Conservation (phyloP, 53 echinoderm and acorn worm species). For the Mesocentrotus franciscanus region DNA sequence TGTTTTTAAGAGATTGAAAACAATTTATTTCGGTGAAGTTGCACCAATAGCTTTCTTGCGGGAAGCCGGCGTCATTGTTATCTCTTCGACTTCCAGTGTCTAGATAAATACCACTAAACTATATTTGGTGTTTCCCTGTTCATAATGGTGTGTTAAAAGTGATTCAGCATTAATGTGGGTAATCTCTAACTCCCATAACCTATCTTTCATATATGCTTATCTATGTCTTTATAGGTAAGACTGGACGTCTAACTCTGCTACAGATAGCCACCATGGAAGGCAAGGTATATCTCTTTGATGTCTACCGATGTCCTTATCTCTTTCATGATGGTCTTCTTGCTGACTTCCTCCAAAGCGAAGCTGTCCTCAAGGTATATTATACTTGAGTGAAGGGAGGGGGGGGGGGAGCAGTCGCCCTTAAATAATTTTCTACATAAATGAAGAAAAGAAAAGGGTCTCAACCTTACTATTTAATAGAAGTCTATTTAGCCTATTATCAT, state of each 20-base stretch:
- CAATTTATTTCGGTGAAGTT: too few species aligned
- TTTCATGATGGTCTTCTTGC: conserved; percentile 46
- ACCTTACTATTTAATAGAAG: not conserved
- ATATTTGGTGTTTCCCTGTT: too few species aligned
- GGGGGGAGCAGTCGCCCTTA: not conserved
- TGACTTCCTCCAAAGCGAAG: conserved; percentile 32
- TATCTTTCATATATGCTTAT: too few species aligned
- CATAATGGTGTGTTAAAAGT: too few species aligned
- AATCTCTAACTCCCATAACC: too few species aligned
- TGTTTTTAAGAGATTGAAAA: too few species aligned
- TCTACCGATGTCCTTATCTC: not conserved
- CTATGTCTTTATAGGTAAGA: not conserved
- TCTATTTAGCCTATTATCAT: not conserved
- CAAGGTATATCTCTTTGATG: conserved; percentile 54
- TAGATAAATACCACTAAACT: too few species aligned
- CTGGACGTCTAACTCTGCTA: conserved; percentile 50
- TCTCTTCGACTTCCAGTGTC: too few species aligned
- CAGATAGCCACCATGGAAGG: conserved; percentile 55
- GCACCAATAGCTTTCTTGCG: too few species aligned
- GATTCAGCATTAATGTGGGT: too few species aligned
- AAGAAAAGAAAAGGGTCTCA: not conserved
- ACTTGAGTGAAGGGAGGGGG: not conserved
- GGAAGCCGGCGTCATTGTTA: too few species aligned
- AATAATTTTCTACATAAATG: not conserved
- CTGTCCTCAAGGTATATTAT: conserved; percentile 23